A percentile compares a stretch with the other conserved stretches of the same genome.
phyloP scores from a whole-genome alignment of 2,797 vertebrate species.

The Scolopax bukidnonensis region DNA sequence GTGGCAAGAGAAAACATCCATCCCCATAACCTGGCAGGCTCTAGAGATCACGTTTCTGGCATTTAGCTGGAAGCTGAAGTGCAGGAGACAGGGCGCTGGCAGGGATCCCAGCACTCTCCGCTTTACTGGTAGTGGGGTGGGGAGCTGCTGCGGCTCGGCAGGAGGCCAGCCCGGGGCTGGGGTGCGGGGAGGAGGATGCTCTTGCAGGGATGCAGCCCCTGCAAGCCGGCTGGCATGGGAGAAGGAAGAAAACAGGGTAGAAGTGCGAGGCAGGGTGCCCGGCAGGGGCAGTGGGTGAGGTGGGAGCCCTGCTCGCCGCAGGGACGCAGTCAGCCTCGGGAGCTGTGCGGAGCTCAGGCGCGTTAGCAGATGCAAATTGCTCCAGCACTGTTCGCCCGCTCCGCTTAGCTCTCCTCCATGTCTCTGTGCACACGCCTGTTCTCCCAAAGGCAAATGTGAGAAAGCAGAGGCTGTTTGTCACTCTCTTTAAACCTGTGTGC shows the following conservation, averaged over 20 bases:
- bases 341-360: not conserved
- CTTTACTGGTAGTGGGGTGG: conserved; percentile 24
- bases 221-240: not conserved
- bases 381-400: not conserved
- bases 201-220: not conserved
- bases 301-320: not conserved
- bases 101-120: conserved; percentile 41
- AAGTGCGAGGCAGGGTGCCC: not conserved
- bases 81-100: conserved; percentile 34
- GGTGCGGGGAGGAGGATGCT: not conserved
- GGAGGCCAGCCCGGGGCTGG: not conserved
- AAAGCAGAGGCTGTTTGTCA: not conserved
- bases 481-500: not conserved
- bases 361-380: not conserved
- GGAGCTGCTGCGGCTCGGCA: not conserved
- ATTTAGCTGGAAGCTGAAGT: conserved; percentile 31
- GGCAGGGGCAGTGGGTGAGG: not conserved
- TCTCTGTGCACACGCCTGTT: not conserved
- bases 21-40: not conserved
- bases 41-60: conserved; percentile 20
- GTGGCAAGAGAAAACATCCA: not conserved
- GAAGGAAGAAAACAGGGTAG: not conserved
- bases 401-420: not conserved
- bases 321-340: not conserved
- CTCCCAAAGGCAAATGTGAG: not conserved